Conservation (phyloP, 2,113 vertebrate species). For the Hassar affinis region DNA sequence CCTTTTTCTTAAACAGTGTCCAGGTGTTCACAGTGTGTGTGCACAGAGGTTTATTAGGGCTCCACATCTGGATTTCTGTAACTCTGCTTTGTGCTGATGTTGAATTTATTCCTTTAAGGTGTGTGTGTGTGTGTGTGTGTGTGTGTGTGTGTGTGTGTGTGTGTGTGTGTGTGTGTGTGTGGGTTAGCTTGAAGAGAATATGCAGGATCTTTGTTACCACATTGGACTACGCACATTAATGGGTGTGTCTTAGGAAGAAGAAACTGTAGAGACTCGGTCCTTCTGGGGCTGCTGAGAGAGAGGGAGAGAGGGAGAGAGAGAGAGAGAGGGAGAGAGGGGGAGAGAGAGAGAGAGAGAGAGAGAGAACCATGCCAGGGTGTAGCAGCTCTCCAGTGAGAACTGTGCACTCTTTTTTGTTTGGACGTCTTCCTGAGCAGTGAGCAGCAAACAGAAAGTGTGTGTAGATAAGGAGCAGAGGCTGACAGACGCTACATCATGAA, state of each 20-base stretch:
- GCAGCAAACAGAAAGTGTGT: slow-evolving; percentile 17
- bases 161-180: not conserved
- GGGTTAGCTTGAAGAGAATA: not conserved
- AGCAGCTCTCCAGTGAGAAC: slow-evolving; percentile 39
- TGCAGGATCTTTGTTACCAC: slow-evolving; percentile 43
- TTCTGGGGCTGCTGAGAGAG: not conserved
- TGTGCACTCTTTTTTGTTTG: slow-evolving; percentile 23
- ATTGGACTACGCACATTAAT: slow-evolving; percentile 57
- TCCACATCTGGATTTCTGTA: too few species aligned
- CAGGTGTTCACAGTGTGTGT: too few species aligned
- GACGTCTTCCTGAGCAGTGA: slow-evolving; percentile 24
- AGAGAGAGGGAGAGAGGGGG: too few species aligned
- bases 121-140: not conserved
- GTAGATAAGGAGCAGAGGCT: slow-evolving; percentile 16
- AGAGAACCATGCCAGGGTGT: slow-evolving; percentile 37
- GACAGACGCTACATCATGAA: slow-evolving; percentile 29
- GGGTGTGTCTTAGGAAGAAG: slow-evolving; percentile 32
- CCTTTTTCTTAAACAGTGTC: too few species aligned
- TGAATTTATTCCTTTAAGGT: not conserved
- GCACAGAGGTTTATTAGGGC: too few species aligned
- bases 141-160: not conserved
- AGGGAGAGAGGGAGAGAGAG: not conserved
- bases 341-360: slow-evolving; percentile 5
- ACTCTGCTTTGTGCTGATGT: not conserved
- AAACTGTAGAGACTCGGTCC: slow-evolving; percentile 27